Conservation (phyloP, 2,113 vertebrate species). For the Thunnus thynnus region DNA sequence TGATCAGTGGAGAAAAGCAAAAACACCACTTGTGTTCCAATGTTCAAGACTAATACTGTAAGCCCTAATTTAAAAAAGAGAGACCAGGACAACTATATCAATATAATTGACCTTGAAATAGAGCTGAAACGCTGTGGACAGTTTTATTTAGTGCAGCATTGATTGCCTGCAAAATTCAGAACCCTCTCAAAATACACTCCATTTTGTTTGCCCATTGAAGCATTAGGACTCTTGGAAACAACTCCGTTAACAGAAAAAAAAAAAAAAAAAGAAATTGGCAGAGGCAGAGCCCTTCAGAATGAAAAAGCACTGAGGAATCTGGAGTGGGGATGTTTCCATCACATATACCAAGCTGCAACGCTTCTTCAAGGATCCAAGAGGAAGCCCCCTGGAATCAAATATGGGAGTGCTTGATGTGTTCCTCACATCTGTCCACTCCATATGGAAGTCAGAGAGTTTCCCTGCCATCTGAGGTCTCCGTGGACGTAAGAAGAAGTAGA, state of each 20-base stretch:
- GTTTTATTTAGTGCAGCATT: conserved; percentile 39
- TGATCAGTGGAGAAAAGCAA: conserved; percentile 8
- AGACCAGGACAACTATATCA: conserved; percentile 19
- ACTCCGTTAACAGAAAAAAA: not conserved
- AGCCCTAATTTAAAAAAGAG: conserved; percentile 27
- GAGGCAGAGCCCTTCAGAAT: not conserved
- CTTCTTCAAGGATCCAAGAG: conserved; percentile 24
- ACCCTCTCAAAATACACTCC: not conserved
- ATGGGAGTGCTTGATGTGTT: conserved; percentile 54
- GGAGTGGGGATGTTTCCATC: conserved; percentile 1
- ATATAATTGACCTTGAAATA: conserved; percentile 57
- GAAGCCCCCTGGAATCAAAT: conserved; percentile 49
- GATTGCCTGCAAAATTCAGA: conserved; percentile 38
- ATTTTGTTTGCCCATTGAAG: not conserved
- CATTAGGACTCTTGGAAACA: conserved; percentile 31
- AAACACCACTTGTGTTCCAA: conserved; percentile 1
- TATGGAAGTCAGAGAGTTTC: conserved; percentile 58
- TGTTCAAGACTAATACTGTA: not conserved
- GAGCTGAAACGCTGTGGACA: conserved; percentile 38
- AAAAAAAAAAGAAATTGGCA: not conserved
- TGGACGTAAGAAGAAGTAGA: conserved; percentile 40
- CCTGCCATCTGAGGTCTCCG: conserved; percentile 36
- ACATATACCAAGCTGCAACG: not conserved
- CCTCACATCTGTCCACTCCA: conserved; percentile 68
- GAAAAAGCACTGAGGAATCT: conserved; percentile 26